Evolutionary conservation across 2,113 vertebrate species (phyloP).

Genomic region (Vimba vimba): DNA sequence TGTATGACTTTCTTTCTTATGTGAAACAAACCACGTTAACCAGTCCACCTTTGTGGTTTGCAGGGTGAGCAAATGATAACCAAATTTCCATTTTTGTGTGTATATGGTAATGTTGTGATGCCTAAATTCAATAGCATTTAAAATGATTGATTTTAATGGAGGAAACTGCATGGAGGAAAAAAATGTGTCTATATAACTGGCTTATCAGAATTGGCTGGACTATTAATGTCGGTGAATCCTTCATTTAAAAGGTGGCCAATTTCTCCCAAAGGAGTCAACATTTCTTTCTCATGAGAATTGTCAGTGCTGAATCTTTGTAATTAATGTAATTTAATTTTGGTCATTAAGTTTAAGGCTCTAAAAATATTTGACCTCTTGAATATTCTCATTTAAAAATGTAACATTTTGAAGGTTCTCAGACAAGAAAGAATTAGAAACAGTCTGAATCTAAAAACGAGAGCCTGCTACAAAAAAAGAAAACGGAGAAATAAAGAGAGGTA

Average conservation of each 20-base stretch:
- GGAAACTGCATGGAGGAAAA: not conserved
- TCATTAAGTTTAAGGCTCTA: not conserved
- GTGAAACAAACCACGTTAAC: no score
- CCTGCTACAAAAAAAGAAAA: conserved; percentile 22
- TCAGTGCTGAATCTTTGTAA: not conserved
- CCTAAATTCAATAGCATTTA: no score
- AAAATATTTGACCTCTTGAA: not conserved
- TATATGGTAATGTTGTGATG: no score
- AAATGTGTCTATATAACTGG: not conserved
- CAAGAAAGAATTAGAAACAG: conserved; percentile 25
- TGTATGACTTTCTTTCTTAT: no score
- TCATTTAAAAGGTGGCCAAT: no score
- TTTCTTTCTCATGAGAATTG: not conserved
- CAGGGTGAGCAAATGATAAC: not conserved
- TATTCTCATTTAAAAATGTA: not conserved
- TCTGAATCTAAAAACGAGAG: conserved; percentile 58
- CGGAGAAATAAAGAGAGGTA: conserved; percentile 39
- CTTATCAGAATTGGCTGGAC: no score
- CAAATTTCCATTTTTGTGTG: not conserved
- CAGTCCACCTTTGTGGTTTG: not conserved
- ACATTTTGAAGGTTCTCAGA: not conserved
- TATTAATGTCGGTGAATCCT: not conserved
- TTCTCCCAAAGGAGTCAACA: not conserved
- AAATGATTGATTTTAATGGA: no score
- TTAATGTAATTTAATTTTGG: not conserved